A percentile compares a stretch with the other conserved stretches of the same genome.
These are phyloP conservation scores for Pogonomyrmex californicus DNA, from an alignment of 1,140 invertebrate genomes.

Conservation along the genomic window DNA sequence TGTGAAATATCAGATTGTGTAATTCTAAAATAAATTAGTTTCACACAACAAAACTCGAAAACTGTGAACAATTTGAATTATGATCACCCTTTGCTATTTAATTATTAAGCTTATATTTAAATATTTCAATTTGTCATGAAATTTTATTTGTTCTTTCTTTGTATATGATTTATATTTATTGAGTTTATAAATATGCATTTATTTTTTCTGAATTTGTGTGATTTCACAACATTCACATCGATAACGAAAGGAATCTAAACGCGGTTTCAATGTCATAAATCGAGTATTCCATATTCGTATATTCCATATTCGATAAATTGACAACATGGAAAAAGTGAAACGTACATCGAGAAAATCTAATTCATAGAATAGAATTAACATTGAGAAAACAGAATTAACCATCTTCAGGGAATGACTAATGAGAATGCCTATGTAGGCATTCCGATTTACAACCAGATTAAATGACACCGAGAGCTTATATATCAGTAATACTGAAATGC, in stretches of 20 bases:
- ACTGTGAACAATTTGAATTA: neutral
- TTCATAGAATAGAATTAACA: neutral
- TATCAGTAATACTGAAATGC: conserved; percentile 23
- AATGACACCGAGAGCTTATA: conserved; percentile 9
- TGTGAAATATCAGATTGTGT: neutral
- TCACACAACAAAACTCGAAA: neutral
- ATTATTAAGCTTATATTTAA: neutral
- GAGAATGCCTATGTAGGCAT: neutral
- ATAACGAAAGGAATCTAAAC: neutral
- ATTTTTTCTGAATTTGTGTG: neutral
- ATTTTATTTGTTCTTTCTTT: conserved; percentile 1
- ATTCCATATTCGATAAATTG: neutral
- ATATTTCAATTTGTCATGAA: neutral
- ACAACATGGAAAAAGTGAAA: neutral
- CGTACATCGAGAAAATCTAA: neutral
- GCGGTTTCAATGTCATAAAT: neutral
- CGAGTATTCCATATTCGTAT: neutral
- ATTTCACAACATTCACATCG: neutral
- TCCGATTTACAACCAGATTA: conserved; percentile 30
- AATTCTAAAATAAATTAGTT: conserved; percentile 3
- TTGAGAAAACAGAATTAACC: conserved; percentile 3
- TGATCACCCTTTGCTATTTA: neutral
- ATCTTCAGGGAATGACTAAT: conserved; percentile 2
- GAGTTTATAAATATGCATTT: neutral
- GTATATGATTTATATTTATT: neutral